Conservation (phyloP, 2,113 vertebrate genomes). For the Lamprologus ornatipinnis region DNA sequence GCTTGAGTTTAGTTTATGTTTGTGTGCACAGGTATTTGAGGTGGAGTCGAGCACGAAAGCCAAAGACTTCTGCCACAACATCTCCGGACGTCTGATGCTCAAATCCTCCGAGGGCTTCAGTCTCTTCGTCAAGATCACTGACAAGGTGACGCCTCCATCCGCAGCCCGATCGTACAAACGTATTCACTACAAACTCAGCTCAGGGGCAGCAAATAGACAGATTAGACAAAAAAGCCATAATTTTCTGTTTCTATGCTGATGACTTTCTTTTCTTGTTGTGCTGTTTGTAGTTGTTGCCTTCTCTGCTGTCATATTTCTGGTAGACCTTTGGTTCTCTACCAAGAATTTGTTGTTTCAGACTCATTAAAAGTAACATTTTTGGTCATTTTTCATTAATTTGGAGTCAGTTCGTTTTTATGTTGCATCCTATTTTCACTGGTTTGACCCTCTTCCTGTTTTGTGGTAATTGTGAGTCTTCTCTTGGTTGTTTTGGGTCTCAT, state of each 20-base stretch:
- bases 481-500: fast-evolving
- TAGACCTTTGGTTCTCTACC: fast-evolving
- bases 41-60: constrained; percentile 98
- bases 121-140: constrained; percentile 96
- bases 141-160: constrained; percentile 76
- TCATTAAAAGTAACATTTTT: not conserved
- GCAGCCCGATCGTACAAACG: fast-evolving
- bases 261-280: not conserved
- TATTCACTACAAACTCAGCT: not conserved
- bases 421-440: not conserved
- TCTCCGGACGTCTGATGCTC: constrained; percentile 83
- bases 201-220: not conserved
- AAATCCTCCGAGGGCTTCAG: constrained; percentile 94
- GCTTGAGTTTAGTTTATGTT: not conserved
- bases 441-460: not conserved
- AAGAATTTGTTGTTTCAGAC: not conserved
- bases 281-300: not conserved
- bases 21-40: constrained; percentile 84
- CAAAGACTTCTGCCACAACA: constrained; percentile 97
- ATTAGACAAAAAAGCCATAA: not conserved
- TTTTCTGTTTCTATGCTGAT: not conserved
- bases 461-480: fast-evolving
- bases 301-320: not conserved
- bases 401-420: fast-evolving
- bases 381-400: not conserved